Evolutionary conservation across 2,797 vertebrate genomes (phyloP).

Genomic region (Gymnothorax reevesii): DNA sequence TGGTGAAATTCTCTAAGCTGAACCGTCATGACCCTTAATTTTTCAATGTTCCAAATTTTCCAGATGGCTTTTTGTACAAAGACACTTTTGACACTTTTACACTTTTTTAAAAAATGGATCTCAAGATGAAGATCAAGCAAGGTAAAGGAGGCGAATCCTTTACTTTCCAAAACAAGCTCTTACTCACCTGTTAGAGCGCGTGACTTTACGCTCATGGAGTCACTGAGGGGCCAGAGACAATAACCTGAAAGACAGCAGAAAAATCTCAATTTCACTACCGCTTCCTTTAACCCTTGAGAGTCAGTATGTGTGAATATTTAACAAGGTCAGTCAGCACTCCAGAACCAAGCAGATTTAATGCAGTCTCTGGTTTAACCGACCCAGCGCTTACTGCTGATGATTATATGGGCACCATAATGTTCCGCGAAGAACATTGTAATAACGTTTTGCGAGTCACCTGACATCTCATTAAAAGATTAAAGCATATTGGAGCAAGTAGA

Average conservation of each 20-base stretch:
- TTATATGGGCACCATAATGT: too few species aligned
- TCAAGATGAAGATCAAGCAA: neutral
- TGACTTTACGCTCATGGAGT: conserved; percentile 28
- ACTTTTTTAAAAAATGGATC: neutral
- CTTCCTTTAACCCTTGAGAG: neutral
- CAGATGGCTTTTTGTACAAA: neutral
- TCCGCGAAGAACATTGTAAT: too few species aligned
- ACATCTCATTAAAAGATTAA: too few species aligned
- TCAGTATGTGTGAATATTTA: too few species aligned
- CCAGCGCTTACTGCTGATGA: too few species aligned
- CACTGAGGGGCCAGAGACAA: neutral
- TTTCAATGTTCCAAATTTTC: neutral
- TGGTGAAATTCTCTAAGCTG: neutral
- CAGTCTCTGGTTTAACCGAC: too few species aligned
- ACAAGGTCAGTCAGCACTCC: too few species aligned
- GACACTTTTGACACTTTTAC: neutral
- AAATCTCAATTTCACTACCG: neutral
- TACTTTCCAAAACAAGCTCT: neutral
- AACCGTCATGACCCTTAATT: neutral
- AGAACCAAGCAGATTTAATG: too few species aligned
- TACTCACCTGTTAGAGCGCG: conserved; percentile 22
- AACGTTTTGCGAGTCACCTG: too few species aligned
- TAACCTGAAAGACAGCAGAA: conserved; percentile 2
- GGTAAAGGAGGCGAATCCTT: neutral
- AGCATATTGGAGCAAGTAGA: neutral